phyloP scores from a whole-genome alignment of 2,113 vertebrate genomes.

The Antechinus flavipes region DNA sequence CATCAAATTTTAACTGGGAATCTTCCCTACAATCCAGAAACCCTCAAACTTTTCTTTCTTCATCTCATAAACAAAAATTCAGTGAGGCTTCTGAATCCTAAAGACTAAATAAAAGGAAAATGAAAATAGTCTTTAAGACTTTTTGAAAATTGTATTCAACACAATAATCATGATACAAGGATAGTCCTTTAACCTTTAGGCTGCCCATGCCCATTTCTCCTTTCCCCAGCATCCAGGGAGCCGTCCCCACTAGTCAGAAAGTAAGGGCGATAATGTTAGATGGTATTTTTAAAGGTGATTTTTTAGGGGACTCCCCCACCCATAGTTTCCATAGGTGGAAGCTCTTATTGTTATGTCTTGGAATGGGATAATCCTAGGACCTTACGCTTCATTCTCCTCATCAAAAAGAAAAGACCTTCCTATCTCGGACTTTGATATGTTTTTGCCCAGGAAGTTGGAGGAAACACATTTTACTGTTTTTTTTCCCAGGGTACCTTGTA shows the following conservation, averaged over 20 bases:
- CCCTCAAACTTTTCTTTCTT: not conserved
- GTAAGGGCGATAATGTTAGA: not conserved
- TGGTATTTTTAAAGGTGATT: not conserved
- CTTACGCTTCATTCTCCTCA: not conserved
- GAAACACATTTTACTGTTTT: not conserved
- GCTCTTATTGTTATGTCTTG: not conserved
- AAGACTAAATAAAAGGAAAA: not conserved
- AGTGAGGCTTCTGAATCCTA: not conserved
- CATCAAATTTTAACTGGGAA: not conserved
- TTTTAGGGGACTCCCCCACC: not conserved
- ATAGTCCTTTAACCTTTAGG: not conserved
- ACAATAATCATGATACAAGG: not conserved
- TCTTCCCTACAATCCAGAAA: not conserved
- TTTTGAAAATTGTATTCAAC: not conserved
- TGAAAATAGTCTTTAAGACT: not conserved
- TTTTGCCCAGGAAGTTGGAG: not conserved
- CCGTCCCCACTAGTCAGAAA: not conserved
- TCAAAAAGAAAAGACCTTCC: not conserved
- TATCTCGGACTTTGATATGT: not conserved
- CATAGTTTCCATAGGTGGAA: not conserved
- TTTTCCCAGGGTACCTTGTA: not conserved
- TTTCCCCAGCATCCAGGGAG: not conserved
- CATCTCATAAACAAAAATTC: not conserved
- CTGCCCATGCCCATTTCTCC: not conserved
- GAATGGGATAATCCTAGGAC: not conserved